Evolutionary conservation across 2,797 vertebrate genomes (phyloP), one percentile per base, ranked within the genome.

Genomic region (Lepus townsendii): DNA sequence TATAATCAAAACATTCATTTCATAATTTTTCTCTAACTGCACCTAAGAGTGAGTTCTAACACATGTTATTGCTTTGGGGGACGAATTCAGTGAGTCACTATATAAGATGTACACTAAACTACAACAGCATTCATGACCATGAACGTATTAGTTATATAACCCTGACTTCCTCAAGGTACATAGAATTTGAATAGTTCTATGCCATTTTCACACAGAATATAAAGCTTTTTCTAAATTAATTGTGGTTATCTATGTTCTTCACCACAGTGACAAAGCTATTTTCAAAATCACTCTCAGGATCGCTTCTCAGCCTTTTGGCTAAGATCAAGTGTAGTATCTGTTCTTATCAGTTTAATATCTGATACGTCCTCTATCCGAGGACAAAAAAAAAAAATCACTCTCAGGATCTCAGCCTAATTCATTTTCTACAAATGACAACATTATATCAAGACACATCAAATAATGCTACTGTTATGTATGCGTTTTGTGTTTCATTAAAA

Each of bases 401-500:
- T 73, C 22, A 60, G 68, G 19, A 26, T n/a, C 73, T 79, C 79
- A 38, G 1, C 17, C 68, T 27, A 78, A 38, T 27, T 80, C 22
- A 54, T 35, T 75, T 47, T 84, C 72, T 88, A 76, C 60, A 27
- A 88, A 84, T 85, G 62, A 54, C 19, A 71, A 62, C 26, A 76
- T 57, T 20, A 92, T 63, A 79, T 80, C 5, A 73, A 78, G 82
- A 50, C 16, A 87, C 69, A 87, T 42, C 24, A 71, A 78, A 93
- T n/a, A 66, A 83, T 52, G 17, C 14, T 30, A 9, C 7, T 88
- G 7, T 69, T 91, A 75, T 7, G 62, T 66, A 65, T 47, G 10
- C 22, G 75, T 91, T 68, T 66, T 84, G 22, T 75, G 17, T 91
- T 73, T 96, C 32, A 47, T 62, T 66, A 88, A 62, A 78, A 1